Conservation (phyloP, 2,113 vertebrate species). For the Irena cyanogastra region DNA sequence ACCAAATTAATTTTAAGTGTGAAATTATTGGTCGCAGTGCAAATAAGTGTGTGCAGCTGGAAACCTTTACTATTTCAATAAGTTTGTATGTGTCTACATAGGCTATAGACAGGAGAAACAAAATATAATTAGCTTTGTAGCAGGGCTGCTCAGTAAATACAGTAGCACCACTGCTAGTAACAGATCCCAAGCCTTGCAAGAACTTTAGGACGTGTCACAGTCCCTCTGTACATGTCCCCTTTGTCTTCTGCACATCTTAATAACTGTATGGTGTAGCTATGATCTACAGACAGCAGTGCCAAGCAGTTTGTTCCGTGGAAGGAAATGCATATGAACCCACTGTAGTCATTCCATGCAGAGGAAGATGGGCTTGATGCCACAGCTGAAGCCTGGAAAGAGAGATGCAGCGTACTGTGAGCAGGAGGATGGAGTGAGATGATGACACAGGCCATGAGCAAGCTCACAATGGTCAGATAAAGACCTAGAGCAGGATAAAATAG, state of each 20-base stretch:
- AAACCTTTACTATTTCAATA: neutral
- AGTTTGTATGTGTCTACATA: neutral
- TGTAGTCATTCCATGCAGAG: neutral
- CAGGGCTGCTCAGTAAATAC: neutral
- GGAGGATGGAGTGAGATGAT: neutral
- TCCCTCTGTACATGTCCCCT: neutral
- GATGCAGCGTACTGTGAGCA: neutral
- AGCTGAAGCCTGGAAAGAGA: neutral
- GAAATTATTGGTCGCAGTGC: neutral
- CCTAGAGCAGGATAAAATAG: neutral
- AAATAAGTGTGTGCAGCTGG: neutral
- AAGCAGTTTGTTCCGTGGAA: neutral
- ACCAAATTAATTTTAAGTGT: neutral
- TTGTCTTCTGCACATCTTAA: neutral
- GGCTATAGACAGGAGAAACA: neutral
- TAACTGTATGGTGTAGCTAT: neutral
- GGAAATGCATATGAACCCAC: neutral
- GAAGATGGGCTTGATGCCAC: neutral
- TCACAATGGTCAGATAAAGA: neutral
- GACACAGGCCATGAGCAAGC: neutral
- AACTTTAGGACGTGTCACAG: neutral
- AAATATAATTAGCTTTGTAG: neutral
- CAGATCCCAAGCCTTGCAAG: neutral
- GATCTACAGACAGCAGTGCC: neutral
- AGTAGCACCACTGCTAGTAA: neutral